phyloP scores from a whole-genome alignment of 2,888 invertebrate species.

The Drosophila quinaria region DNA sequence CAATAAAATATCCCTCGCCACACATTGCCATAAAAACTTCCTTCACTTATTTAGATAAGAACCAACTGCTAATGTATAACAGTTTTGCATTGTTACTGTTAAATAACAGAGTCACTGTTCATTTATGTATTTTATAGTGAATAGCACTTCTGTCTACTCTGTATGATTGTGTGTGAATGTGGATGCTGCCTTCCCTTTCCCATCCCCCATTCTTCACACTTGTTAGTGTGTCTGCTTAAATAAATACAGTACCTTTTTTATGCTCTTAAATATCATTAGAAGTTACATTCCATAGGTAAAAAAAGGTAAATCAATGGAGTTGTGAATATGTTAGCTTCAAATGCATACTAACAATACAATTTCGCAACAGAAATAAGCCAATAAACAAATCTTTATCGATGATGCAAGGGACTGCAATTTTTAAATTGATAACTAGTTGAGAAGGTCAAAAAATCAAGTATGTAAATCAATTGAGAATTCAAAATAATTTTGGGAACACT shows the following conservation, averaged over 20 bases:
- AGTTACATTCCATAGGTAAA: conserved; percentile 78
- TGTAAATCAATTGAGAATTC: too few species aligned
- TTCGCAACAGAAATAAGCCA: too few species aligned
- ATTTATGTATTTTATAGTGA: neutral
- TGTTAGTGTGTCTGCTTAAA: conserved; percentile 51
- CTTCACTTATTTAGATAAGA: neutral
- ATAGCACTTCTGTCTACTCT: too few species aligned
- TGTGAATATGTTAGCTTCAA: too few species aligned
- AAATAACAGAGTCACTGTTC: conserved; percentile 21
- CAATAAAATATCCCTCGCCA: too few species aligned
- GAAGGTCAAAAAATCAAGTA: too few species aligned
- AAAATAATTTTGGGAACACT: too few species aligned
- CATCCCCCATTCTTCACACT: conserved; percentile 5
- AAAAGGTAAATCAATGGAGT: too few species aligned
- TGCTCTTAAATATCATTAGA: conserved; percentile 74
- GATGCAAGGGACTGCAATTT: too few species aligned
- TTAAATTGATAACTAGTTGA: too few species aligned
- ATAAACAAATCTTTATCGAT: too few species aligned
- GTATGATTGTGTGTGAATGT: conserved; percentile 43
- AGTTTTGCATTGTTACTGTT: conserved; percentile 6
- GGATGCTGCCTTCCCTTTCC: neutral
- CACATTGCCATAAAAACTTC: neutral
- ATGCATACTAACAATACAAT: too few species aligned
- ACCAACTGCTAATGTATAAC: conserved; percentile 23
- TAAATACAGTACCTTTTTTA: conserved; percentile 79